These are phyloP conservation scores for Mythimna ferrago DNA, from an alignment of 2,888 invertebrate genomes.

Conservation along the genomic window DNA sequence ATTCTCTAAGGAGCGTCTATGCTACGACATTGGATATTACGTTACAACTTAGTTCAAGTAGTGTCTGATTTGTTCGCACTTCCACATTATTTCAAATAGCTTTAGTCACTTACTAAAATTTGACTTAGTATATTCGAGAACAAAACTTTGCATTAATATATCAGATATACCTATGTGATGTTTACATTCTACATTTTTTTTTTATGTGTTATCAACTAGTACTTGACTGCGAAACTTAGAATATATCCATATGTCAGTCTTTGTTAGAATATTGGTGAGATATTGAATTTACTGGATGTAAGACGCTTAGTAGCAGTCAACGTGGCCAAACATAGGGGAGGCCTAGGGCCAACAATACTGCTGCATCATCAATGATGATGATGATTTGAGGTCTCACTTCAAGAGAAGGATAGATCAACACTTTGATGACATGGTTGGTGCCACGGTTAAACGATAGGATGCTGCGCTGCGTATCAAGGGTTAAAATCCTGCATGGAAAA, in stretches of 20 bases:
- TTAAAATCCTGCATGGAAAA: no score
- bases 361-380: not conserved
- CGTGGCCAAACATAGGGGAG: not conserved
- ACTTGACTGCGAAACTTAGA: not conserved
- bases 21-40: slow-evolving; percentile 66
- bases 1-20: slow-evolving; percentile 76
- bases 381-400: not conserved
- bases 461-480: no score
- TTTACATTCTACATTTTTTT: not conserved
- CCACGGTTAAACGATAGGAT: no score
- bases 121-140: slow-evolving; percentile 22
- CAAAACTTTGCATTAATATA: not conserved
- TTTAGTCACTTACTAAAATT: slow-evolving; percentile 43
- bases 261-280: no score
- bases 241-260: no score
- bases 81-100: slow-evolving; percentile 54
- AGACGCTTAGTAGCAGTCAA: not conserved
- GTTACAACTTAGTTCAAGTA: slow-evolving; percentile 74
- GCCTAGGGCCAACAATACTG: not conserved
- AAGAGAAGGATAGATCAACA: no score
- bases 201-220: no score
- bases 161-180: not conserved
- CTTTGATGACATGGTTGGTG: no score
- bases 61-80: slow-evolving; percentile 77
- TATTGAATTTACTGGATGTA: not conserved